Conservation (phyloP, 2,113 vertebrate species). For the Micromys minutus region DNA sequence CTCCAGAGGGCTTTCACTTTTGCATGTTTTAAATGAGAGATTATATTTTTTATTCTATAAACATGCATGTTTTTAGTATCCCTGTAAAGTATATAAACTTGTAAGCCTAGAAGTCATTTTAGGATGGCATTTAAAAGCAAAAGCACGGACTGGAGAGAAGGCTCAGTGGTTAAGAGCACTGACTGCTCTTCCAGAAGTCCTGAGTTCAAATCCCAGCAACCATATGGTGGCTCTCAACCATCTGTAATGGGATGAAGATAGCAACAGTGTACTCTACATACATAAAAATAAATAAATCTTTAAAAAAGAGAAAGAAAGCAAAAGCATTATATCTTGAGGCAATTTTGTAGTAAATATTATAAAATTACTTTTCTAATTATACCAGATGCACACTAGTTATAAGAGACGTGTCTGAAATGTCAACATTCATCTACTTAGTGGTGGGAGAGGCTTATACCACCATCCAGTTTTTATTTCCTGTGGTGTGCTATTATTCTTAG, state of each 20-base stretch:
- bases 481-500: slow-evolving; percentile 3
- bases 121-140: slow-evolving; percentile 17
- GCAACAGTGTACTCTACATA: no score
- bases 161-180: no score
- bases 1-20: not conserved
- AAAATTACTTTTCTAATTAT: not conserved
- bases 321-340: not conserved
- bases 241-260: no score
- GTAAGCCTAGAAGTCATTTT: not conserved
- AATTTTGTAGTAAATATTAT: not conserved
- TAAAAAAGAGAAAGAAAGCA: no score
- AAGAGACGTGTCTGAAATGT: not conserved
- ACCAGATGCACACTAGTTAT: not conserved
- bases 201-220: no score
- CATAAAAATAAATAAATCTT: no score
- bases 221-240: no score
- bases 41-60: not conserved
- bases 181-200: no score
- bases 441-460: not conserved
- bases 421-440: not conserved
- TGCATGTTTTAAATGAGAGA: not conserved
- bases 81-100: not conserved
- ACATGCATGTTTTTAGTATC: not conserved
- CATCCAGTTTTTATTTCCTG: not conserved
- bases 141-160: no score